Conservation (phyloP, 64 coral and sea anemone species). For the Astreopora myriophthalma region DNA sequence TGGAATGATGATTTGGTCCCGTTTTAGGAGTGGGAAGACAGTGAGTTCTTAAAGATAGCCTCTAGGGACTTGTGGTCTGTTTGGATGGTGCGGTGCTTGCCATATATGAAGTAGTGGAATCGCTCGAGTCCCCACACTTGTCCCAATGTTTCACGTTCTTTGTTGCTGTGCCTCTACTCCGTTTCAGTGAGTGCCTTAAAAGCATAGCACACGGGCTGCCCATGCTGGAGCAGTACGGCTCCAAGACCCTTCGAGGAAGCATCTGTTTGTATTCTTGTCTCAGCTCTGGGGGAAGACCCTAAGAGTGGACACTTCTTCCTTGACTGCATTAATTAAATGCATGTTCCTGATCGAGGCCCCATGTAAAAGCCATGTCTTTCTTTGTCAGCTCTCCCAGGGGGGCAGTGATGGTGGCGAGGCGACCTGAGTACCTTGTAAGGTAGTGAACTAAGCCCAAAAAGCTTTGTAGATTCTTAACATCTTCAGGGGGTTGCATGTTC, state of each 20-base stretch:
- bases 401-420: no score
- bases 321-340: neutral
- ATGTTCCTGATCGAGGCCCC: neutral
- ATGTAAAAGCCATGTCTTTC: neutral
- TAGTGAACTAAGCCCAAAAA: conserved; percentile 49
- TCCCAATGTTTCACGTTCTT: conserved; percentile 28
- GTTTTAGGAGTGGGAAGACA: no score
- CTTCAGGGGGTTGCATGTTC: neutral
- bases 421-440: neutral
- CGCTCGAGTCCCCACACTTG: conserved; percentile 37
- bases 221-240: conserved; percentile 5
- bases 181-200: conserved; percentile 33
- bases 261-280: conserved; percentile 55
- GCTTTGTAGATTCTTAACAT: conserved; percentile 50
- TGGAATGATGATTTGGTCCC: no score
- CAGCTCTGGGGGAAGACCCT: neutral
- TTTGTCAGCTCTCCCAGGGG: conserved; percentile 20
- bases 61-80: conserved; percentile 51
- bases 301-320: no score
- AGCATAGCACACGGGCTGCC: conserved; percentile 24
- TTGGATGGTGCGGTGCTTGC: conserved; percentile 2
- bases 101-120: conserved; percentile 51
- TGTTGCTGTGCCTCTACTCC: conserved; percentile 29
- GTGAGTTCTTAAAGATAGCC: conserved; percentile 54
- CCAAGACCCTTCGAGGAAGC: conserved; percentile 22